Percentiles rank a stretch among this genome's conserved stretches.
Conservation (phyloP, 2,113 vertebrate species). For the Actenoides hombroni region DNA sequence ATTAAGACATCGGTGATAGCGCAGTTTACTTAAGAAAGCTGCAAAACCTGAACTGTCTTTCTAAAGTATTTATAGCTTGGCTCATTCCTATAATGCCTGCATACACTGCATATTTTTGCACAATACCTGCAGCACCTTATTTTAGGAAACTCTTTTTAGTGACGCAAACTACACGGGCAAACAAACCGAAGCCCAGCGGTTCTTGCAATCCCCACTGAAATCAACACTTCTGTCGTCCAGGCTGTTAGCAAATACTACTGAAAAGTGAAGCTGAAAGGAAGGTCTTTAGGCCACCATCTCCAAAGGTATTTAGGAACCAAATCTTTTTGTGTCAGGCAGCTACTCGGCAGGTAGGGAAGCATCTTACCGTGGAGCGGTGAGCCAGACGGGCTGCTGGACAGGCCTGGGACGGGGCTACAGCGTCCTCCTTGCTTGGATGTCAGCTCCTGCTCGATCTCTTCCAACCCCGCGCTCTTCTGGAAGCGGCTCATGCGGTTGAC, state of each 20-base stretch:
- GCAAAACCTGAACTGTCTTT: background rate
- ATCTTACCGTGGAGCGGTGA: conserved; percentile 89
- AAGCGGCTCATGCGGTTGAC: conserved; percentile 98
- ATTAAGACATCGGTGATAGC: background rate
- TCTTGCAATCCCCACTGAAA: background rate
- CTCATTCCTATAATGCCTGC: background rate
- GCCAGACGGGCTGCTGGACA: conserved; percentile 94
- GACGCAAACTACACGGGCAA: background rate
- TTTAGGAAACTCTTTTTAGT: background rate
- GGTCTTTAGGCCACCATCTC: background rate
- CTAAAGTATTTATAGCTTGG: background rate
- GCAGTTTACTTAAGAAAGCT: background rate
- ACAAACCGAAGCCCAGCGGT: background rate
- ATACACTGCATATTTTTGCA: background rate
- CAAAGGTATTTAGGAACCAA: background rate
- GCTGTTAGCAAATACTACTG: background rate
- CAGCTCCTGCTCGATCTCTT: conserved; percentile 96
- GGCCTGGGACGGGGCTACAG: conserved; percentile 91
- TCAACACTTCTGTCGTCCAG: background rate
- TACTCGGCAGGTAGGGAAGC: background rate
- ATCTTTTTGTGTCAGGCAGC: background rate
- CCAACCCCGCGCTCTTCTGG: conserved; percentile 96
- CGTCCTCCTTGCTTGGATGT: conserved; percentile 87
- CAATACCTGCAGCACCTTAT: background rate
- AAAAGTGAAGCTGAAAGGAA: background rate